Base-by-base conservation (phyloP, 2,797 vertebrate species). In the Anas capensis region DNA sequence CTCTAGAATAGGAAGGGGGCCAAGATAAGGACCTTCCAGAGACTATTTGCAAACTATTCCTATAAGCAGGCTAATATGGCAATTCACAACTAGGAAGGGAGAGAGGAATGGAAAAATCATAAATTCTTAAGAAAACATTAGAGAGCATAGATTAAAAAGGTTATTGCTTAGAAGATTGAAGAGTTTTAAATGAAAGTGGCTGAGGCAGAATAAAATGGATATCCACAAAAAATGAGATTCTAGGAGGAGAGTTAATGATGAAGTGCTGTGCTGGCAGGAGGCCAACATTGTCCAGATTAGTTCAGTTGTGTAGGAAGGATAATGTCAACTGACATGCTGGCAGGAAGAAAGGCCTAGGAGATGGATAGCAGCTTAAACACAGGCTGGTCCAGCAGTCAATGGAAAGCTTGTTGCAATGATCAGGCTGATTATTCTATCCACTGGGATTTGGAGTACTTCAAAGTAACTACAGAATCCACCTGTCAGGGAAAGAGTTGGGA, bases 151-250 rank as follows among this genome's bases (percentile, higher is more conserved):
- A 97, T 72, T 73, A 66, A 92, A 83, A 94, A 92, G 56, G 57
- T 75, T 93, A 93, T 81, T 94, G 84, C 76, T 85, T 86, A 31
- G 93, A 72, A 87, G 92, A 46, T 56, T 86, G 89, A 93, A 64
- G 56, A 90, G 73, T 88, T 91, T 93, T 93, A 96, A 89, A 93
- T 95, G 23, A 79, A 96, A 95, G 64, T 68, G 46, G 57, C 64
- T 91, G 40, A 71, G 53, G 84, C 61, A 96, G 77, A 95, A 95
- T 94, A 90, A 95, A 97, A 92, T 56, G n/a, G 65, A 86, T 92
- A 70, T 60, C 79, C 34, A 69, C 23, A 65, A 90, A 89, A 58
- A 70, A 90, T 58, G 34, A 88, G 79, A 66, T 29, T 76, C 68
- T 36, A 69, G 34, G 44, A 81, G 57, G 85, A 68, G 69, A 96